phyloP scores from a whole-genome alignment of 2,797 vertebrate species.

The Chelon auratus region DNA sequence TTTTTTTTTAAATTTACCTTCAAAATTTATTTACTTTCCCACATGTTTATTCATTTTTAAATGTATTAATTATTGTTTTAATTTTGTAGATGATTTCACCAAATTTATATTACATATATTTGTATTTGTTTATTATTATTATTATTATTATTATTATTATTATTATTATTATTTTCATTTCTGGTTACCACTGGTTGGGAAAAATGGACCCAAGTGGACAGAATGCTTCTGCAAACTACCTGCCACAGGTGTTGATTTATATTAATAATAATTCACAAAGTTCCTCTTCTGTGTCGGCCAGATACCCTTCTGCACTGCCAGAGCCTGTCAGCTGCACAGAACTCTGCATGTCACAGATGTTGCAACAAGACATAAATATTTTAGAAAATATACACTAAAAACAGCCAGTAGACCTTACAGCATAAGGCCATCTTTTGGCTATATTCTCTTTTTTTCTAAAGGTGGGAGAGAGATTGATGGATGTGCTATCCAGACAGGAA shows the following conservation, averaged over 20 bases:
- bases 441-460: conserved; percentile 51
- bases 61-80: no score
- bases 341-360: conserved; percentile 87
- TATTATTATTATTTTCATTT: no score
- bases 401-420: conserved; percentile 74
- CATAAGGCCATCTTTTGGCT: conserved; percentile 45
- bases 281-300: conserved; percentile 88
- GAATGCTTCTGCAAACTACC: conserved; percentile 44
- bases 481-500: conserved; percentile 56
- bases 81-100: no score
- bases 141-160: no score
- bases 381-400: conserved; percentile 87
- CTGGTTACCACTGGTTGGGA: no score
- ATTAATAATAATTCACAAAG: conserved; percentile 94
- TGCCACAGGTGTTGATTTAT: conserved; percentile 90
- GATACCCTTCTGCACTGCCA: conserved; percentile 87
- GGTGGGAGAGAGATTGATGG: conserved; percentile 28
- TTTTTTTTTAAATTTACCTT: no score
- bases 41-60: no score
- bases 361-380: conserved; percentile 92
- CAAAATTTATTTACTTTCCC: no score
- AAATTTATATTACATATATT: no score
- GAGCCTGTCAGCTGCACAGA: conserved; percentile 90
- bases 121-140: no score
- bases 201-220: no score